phyloP scores from a whole-genome alignment of 2,113 vertebrate species.

The Ageneiosus marmoratus region DNA sequence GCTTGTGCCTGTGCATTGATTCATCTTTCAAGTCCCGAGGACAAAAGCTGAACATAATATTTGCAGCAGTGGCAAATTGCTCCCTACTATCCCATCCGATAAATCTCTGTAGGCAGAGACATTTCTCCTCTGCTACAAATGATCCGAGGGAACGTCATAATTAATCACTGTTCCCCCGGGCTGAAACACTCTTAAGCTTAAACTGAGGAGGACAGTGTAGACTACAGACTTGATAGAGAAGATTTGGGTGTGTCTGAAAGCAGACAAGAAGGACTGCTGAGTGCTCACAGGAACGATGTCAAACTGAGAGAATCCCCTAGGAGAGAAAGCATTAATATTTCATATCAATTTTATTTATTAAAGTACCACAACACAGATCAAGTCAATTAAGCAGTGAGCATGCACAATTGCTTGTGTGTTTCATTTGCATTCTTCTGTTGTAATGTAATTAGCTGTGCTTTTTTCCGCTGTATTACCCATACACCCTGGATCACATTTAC shows the following conservation, averaged over 20 bases:
- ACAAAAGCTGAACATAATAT: conserved; percentile 51
- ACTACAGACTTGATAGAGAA: conserved; percentile 45
- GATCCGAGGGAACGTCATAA: conserved; percentile 64
- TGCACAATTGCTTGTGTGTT: conserved; percentile 66
- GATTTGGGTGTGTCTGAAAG: conserved; percentile 43
- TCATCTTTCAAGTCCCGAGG: conserved; percentile 45
- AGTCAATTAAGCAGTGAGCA: conserved; percentile 74
- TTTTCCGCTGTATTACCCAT: not conserved
- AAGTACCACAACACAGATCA: conserved; percentile 62
- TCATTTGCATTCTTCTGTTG: conserved; percentile 68
- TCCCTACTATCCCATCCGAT: conserved; percentile 49
- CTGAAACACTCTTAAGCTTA: conserved; percentile 59
- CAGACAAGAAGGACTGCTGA: conserved; percentile 49
- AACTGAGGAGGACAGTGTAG: conserved; percentile 34
- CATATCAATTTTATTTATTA: conserved; percentile 67
- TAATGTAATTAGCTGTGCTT: conserved; percentile 68
- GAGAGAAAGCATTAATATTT: conserved; percentile 72
- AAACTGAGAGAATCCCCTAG: conserved; percentile 74
- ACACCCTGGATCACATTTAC: conserved; percentile 1
- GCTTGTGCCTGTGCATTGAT: conserved; percentile 42
- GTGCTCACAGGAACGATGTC: conserved; percentile 70
- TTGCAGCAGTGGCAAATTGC: conserved; percentile 50
- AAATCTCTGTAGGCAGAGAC: conserved; percentile 58
- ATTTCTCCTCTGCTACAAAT: conserved; percentile 65
- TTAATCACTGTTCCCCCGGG: conserved; percentile 61